phyloP scores from a whole-genome alignment of 35 echinoderm and acorn worm genomes.

The Holothuria glaberrima region DNA sequence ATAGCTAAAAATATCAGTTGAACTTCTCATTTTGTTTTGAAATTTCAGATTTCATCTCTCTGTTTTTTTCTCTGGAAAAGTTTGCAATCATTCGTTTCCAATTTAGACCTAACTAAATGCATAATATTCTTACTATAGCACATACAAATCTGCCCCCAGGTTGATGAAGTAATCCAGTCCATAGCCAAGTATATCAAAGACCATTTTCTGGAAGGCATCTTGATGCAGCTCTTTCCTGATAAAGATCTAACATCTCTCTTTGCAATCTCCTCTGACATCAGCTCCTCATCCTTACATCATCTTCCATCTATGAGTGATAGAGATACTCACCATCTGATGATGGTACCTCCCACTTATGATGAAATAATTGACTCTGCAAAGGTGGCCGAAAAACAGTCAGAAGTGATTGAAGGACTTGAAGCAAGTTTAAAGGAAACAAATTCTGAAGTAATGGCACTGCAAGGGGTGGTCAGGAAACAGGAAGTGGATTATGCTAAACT shows the following conservation, averaged over 20 bases:
- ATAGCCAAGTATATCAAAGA: conserved; percentile 35
- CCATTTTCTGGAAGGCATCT: conserved; percentile 39
- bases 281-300: conserved; percentile 7
- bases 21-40: no score
- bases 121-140: no score
- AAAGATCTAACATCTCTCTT: background rate
- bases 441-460: background rate
- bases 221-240: conserved; percentile 13
- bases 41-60: no score
- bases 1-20: no score
- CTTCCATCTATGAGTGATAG: background rate
- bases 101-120: no score
- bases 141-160: background rate
- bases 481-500: conserved; percentile 9
- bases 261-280: conserved; percentile 12
- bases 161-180: background rate
- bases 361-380: background rate
- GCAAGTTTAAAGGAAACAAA: background rate
- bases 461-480: conserved; percentile 12
- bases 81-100: no score
- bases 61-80: no score
- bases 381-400: background rate
- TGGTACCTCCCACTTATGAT: background rate
- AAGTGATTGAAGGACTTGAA: background rate
- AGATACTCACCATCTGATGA: background rate